These are phyloP conservation scores for Minunthozetes semirufus DNA, from an alignment of 2,888 invertebrate species.

Conservation along the genomic window DNA sequence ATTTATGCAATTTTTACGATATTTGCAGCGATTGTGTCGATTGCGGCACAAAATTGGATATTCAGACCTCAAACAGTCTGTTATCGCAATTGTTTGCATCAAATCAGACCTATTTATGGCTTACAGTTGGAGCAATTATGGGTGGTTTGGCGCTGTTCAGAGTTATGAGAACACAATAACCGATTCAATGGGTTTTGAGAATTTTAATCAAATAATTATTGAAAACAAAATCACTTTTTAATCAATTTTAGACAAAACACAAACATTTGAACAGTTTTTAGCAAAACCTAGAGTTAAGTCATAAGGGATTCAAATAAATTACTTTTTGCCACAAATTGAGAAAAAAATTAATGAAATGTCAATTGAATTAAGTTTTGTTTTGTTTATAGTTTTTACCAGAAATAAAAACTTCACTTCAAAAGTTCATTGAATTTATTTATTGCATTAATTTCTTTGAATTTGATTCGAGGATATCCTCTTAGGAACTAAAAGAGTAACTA, in stretches of 20 bases:
- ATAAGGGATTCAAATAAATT: background rate
- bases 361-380: too few relatives aligned
- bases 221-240: background rate
- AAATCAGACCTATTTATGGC: background rate
- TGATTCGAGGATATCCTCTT: too few relatives aligned
- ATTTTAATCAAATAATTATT: background rate
- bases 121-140: background rate
- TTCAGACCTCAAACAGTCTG: background rate
- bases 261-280: background rate
- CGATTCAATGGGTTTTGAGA: too few relatives aligned
- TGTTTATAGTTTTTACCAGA: too few relatives aligned
- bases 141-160: background rate
- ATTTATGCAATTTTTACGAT: background rate
- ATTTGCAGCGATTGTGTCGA: constrained; percentile 1
- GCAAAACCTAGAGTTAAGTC: background rate
- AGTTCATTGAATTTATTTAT: background rate
- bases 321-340: too few relatives aligned
- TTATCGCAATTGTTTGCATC: background rate
- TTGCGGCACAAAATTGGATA: background rate
- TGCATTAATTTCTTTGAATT: too few relatives aligned
- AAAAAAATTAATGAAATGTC: too few relatives aligned
- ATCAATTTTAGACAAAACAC: background rate
- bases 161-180: background rate
- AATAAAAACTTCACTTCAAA: background rate
- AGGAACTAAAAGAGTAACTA: background rate